Base-by-base conservation (phyloP, 2,888 invertebrate species). In the Lottia gigantea region DNA sequence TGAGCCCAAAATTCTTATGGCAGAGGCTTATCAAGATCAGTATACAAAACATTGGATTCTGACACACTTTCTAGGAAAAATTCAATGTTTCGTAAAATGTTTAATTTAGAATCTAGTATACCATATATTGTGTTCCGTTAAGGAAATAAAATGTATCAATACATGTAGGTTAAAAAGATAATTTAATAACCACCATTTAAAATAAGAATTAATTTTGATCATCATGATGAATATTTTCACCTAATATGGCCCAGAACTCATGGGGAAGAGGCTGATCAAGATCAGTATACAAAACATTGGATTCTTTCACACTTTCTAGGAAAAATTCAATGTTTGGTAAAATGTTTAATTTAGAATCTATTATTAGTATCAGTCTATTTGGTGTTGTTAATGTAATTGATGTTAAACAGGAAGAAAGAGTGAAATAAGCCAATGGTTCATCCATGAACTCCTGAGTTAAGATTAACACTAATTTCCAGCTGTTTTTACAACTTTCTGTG, bases 361-460 rank as follows among this genome's bases (percentile, higher is more conserved):
- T 23, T 2, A 55, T 55, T 55, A 55, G 19, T 23, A 23, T 55
- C 55, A 55, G 14, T 55, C 55, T 19, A 23, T 55, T 19, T 19
- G 55, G 55, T 14, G 55, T 55, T 19, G 55, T 55, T 55, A 55
- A 55, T 19, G 55, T 55, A 23, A 55, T 55, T 12, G 23, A 55
- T 23, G 55, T 23, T 55, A 55, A 55, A 55, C 55, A 55, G 19
- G 23, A 2, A 55, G 55, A 23, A 19, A 55, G 19, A 11, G 55
- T 55, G 23, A 23, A 55, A 11, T 2, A 55, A 12, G 55, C 19
- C 19, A 55, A 55, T 23, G 19, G 19, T 23, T 19, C 19, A 55
- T 19, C 55, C 55, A 55, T 19, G 23, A 55, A 55, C 23, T 23
- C 55, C 11, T 19, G 55, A 55, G 55, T 7, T 55, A 55, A 55